These are phyloP conservation scores for Bombyx mori DNA, from an alignment of 1,140 invertebrate species.

Conservation along the genomic window DNA sequence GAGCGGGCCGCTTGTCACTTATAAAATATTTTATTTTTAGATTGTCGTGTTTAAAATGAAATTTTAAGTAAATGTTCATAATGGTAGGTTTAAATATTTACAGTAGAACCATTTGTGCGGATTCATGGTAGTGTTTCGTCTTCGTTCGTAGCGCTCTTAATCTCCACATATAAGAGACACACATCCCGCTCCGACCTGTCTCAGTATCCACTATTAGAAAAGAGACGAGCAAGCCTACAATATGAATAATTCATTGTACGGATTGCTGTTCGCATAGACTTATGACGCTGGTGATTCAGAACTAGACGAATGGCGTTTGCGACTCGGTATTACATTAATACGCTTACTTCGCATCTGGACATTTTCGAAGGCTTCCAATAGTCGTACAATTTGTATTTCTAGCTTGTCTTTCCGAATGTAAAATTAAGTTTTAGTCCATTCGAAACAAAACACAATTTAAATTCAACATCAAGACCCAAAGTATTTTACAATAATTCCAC, in stretches of 20 bases:
- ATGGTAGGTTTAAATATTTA: not conserved
- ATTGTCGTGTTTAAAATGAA: too few species aligned
- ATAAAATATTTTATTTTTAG: too few species aligned
- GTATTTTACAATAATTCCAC: slow-evolving; percentile 2
- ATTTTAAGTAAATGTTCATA: too few species aligned
- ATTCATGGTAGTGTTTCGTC: not conserved
- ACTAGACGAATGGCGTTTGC: slow-evolving; percentile 22
- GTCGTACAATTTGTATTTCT: too few species aligned
- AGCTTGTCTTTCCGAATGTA: too few species aligned
- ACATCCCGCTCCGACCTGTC: slow-evolving; percentile 20
- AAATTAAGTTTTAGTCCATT: not conserved
- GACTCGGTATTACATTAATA: slow-evolving; percentile 14
- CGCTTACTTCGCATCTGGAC: too few species aligned
- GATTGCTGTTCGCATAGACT: slow-evolving; percentile 27
- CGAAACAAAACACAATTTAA: not conserved
- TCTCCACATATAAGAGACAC: slow-evolving; percentile 16
- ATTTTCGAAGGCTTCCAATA: too few species aligned
- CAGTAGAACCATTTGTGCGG: not conserved
- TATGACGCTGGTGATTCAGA: not conserved
- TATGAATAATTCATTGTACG: slow-evolving; percentile 33
- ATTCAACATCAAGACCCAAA: slow-evolving; percentile 3
- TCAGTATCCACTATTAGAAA: slow-evolving; percentile 31
- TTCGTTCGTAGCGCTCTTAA: slow-evolving; percentile 10
- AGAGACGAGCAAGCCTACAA: slow-evolving; percentile 19
- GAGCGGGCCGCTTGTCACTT: too few species aligned